Evolutionary conservation across 2,888 invertebrate genomes (phyloP), one percentile per base, ranked within the genome.

Genomic region (Pegoplata infirma): DNA sequence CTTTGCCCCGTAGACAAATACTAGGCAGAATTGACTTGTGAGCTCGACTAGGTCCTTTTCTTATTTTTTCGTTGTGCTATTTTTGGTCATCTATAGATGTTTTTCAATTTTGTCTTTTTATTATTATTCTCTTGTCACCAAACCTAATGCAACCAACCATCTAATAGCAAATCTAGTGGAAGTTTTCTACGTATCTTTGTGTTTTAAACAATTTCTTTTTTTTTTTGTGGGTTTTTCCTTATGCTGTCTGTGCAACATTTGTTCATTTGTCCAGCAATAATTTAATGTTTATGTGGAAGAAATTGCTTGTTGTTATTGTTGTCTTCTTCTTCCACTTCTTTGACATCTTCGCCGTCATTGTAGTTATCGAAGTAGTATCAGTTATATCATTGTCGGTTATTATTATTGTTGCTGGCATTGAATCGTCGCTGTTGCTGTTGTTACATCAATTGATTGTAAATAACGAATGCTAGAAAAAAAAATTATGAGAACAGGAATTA

Each of bases 251-350:
- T 46, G 12, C n/a, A 17, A 47, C 6, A 17, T 32, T 32, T 63
- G 63, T 49, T 51, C 63, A 63, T 63, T 63, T 63, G 63, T 63
- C 63, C 63, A 63, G 63, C 49, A 63, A 63, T 63, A 63, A 63
- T 63, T 63, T 63, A 63, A 63, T 63, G 63, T 63, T 63, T 63
- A 63, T 63, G 36, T 63, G 63, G 36, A 63, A 63, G 51, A 36
- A 36, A 49, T 63, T 63, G 32, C 21, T 28, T 32, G n/a, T 63
- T 51, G 36, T 49, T 63, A 14, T 44, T 58, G 58, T 12, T 23
- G 14, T 17, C 0, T 14, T 51, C 2, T 25, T 53, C n/a, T n/a
- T n/a, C n/a, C n/a, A n/a, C n/a, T n/a, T n/a, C n/a, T n/a, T n/a
- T n/a, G n/a, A n/a, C n/a, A 28, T 25, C 21, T 36, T 21, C 19